phyloP scores from a whole-genome alignment of 1,140 invertebrate species.

The Plutomurus gul region DNA sequence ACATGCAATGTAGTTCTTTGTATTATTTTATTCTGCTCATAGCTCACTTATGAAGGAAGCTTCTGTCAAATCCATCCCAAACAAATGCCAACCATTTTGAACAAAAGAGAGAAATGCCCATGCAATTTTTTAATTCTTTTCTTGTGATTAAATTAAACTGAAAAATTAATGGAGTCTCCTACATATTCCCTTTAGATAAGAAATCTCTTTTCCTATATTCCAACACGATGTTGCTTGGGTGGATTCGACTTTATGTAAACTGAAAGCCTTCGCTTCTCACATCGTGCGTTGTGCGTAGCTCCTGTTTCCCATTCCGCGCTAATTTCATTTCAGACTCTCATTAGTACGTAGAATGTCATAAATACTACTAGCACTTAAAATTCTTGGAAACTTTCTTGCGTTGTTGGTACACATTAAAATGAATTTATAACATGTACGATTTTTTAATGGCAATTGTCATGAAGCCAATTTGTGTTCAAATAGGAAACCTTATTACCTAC shows the following conservation, averaged over 20 bases:
- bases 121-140: slow-evolving; percentile 18
- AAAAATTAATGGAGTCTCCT: slow-evolving; percentile 19
- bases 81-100: slow-evolving; percentile 34
- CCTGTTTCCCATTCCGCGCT: too few species aligned
- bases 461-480: too few species aligned
- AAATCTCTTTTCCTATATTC: not conserved
- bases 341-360: too few species aligned
- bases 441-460: too few species aligned
- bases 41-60: slow-evolving; percentile 29
- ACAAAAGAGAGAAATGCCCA: not conserved
- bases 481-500: too few species aligned
- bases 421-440: too few species aligned
- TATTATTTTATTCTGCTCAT: not conserved
- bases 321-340: too few species aligned
- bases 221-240: not conserved
- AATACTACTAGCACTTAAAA: too few species aligned
- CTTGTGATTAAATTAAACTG: not conserved
- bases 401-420: too few species aligned
- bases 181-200: slow-evolving; percentile 18
- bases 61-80: slow-evolving; percentile 29
- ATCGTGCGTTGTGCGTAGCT: too few species aligned
- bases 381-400: too few species aligned
- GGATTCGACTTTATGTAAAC: not conserved
- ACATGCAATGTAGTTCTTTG: slow-evolving; percentile 9
- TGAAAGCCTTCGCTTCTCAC: not conserved